Evolutionary conservation across 2,888 invertebrate species (phyloP), one percentile per base, ranked within the genome.

Genomic region (Drosophila gaucha): DNA sequence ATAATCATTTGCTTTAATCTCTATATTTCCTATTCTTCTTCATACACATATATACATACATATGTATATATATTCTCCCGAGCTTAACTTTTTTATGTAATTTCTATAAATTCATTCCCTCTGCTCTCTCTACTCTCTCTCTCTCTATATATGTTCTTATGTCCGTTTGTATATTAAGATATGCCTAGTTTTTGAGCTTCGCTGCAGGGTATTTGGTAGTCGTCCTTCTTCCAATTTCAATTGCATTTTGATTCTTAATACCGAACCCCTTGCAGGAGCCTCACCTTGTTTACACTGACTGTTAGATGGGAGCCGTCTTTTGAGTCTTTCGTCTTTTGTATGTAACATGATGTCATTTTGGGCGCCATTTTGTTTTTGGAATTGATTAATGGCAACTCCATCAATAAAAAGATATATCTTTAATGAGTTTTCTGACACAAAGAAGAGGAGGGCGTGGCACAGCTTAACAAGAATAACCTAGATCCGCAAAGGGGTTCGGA

Each of bases 331-430:
- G 54, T 56, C 60, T 71, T 56, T 58, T 38, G 54, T 71, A 10
- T 46, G 18, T 36, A 31, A 31, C 20, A 80, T 82, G 86, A 82
- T 86, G 86, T 82, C 86, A 82, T 82, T 84, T 52, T 44, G 39
- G 59, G 50, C 75, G 80, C 86, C 82, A 82, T 82, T 82, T 82
- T 86, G 73, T 83, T 44, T 44, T 6, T 63, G 39, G n/a, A 54
- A 84, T 84, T 82, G 82, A 82, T 82, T 86, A 75, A 82, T 82
- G 86, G 75, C 78, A 50, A 46, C 67, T 65, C 38, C 71, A 70
- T 43, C 64, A 59, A 36, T 31, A 54, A 47, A 66, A 12, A 58
- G 54, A 65, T 20, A 46, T 31, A 43, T 30, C 41, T 75, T 60
- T 75, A 73, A 73, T 73, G 62, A 57, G 71, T 55, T 70, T 70